These are phyloP conservation scores for Pygoscelis antarcticus DNA, from an alignment of 2,113 vertebrate species.

Conservation along the genomic window DNA sequence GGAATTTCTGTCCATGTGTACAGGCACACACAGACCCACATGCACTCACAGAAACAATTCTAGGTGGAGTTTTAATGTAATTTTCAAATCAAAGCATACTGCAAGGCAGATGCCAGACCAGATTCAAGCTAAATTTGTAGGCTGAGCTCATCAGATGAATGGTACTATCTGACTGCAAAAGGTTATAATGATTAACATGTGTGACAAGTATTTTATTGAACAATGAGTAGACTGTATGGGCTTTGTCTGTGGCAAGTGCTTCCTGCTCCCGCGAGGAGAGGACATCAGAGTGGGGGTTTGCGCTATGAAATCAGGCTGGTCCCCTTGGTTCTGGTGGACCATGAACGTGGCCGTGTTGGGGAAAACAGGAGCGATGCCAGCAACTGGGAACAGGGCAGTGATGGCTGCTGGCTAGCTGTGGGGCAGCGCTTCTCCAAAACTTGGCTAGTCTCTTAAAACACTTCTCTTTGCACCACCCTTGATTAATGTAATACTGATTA, in stretches of 20 bases:
- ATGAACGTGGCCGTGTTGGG: accelerated
- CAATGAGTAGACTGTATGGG: neutral
- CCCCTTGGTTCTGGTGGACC: neutral
- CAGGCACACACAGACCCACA: neutral
- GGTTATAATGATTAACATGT: conserved; percentile 34
- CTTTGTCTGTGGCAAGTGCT: neutral
- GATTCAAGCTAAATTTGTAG: conserved; percentile 41
- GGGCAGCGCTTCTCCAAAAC: neutral
- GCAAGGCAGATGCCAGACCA: conserved; percentile 29
- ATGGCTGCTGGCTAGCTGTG: neutral
- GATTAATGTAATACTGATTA: conserved; percentile 49
- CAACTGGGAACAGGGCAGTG: neutral
- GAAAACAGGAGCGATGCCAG: neutral
- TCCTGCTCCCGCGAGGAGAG: neutral
- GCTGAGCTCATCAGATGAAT: conserved; percentile 40
- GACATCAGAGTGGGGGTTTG: neutral
- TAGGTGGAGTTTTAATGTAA: neutral
- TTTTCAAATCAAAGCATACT: conserved; percentile 54
- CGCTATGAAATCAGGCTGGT: neutral
- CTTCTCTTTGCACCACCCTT: neutral
- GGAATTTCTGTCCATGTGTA: conserved; percentile 3
- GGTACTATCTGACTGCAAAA: neutral
- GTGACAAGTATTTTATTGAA: conserved; percentile 3
- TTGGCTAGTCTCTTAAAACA: neutral
- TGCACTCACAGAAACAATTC: neutral